Evolutionary conservation across 1,140 invertebrate species (phyloP), one percentile per base, ranked within the genome.

Genomic region (Helicorthomorpha holstii): DNA sequence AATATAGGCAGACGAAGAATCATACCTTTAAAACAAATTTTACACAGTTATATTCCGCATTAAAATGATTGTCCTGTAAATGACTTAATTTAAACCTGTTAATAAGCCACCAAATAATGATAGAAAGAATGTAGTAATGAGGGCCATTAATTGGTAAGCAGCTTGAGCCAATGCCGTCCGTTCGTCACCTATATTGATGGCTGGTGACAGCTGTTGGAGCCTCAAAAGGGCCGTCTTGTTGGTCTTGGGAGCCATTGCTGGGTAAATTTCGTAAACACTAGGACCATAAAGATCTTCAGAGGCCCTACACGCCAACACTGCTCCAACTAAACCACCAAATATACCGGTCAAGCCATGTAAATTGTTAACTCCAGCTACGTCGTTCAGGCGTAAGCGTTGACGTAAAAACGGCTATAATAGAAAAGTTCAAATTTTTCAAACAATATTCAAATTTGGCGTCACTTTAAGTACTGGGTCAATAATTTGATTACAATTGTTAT

Each of bases 361-460:
- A 69, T 96, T 96, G 69, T 96, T 79, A 0, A 96, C 89, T 1
- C 93, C 93, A 64, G 91, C 96, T 1, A 91, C 95, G 65, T 96
- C 92, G 61, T 88, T 81, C 41, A 96, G 68, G 47, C 79, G 75
- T 2, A 85, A 62, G 46, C 73, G 77, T 34, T 71, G 70, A 43
- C 77, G 73, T 27, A 93, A 64, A 38, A 76, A 66, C 23, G 86
- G 85, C 86, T 91, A 65, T 29, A 69, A 54, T 45, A 50, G 23
- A 54, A 27, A 57, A 63, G 64, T 23, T 51, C 41, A 25, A 21
- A 34, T 34, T 7, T 7, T 34, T n/a, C n/a, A n/a, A n/a, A n/a
- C n/a, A n/a, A n/a, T n/a, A n/a, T 22, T 46, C 22, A 46, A 46
- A 46, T 12, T 16, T 46, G 7, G 21, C 44, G 7, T 10, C 12